These are phyloP conservation scores for Dynastes grantii DNA, from an alignment of 2,888 invertebrate species.

Conservation along the genomic window DNA sequence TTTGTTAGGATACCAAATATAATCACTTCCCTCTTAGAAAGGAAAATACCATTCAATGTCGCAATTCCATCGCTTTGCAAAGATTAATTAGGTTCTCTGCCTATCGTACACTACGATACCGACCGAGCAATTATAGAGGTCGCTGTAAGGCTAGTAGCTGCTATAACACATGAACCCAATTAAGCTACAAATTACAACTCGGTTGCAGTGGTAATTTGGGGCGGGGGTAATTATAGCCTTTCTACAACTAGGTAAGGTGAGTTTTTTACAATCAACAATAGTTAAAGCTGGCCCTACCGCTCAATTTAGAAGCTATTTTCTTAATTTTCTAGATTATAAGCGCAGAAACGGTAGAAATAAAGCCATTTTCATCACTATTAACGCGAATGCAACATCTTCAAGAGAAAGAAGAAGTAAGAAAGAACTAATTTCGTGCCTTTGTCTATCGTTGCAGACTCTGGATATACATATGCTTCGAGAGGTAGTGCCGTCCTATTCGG, in stretches of 20 bases:
- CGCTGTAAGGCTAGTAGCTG: not conserved
- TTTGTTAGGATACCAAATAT: too few species aligned
- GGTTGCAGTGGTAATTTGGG: not conserved
- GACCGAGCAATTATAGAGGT: not conserved
- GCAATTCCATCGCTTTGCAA: not conserved
- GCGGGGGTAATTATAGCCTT: not conserved
- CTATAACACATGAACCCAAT: conserved; percentile 1
- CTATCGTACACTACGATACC: not conserved
- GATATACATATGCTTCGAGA: too few species aligned
- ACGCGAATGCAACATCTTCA: too few species aligned
- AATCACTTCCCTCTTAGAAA: too few species aligned
- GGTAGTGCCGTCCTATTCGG: too few species aligned
- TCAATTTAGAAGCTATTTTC: not conserved
- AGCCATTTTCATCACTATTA: too few species aligned
- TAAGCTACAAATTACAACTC: not conserved
- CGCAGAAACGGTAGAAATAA: not conserved
- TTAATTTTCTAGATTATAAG: not conserved
- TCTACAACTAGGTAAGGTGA: not conserved
- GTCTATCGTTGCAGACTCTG: too few species aligned
- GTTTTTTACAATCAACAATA: not conserved
- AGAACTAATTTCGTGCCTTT: too few species aligned
- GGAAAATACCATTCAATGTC: too few species aligned
- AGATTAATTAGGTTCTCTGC: not conserved
- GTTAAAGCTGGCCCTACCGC: not conserved
- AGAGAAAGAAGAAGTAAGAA: too few species aligned